Conservation (phyloP, 2,888 invertebrate species). For the Leptura quadrifasciata region DNA sequence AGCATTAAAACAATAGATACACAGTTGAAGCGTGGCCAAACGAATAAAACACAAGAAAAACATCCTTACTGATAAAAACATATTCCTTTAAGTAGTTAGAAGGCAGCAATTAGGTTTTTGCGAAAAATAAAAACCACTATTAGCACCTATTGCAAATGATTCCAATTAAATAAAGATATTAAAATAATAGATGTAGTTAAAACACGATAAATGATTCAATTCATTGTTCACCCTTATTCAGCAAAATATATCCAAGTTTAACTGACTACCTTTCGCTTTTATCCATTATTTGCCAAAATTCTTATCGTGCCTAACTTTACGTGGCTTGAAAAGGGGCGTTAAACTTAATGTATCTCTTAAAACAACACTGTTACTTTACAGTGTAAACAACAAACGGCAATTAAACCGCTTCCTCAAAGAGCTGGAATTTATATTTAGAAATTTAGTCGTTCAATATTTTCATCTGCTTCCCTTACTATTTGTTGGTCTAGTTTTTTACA, state of each 20-base stretch:
- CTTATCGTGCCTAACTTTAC: conserved; percentile 25
- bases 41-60: background rate
- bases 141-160: conserved; percentile 5
- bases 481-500: conserved; percentile 33
- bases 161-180: conserved; percentile 14
- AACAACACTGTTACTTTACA: conserved; percentile 55
- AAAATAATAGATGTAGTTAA: conserved; percentile 17
- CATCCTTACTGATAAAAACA: background rate
- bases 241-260: conserved; percentile 25
- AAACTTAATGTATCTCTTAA: conserved; percentile 50
- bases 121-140: background rate
- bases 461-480: conserved; percentile 50
- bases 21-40: no score
- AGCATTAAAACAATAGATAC: no score
- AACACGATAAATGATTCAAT: conserved; percentile 9
- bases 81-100: background rate
- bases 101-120: background rate
- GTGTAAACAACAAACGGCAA: conserved; percentile 57
- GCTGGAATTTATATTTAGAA: conserved; percentile 55
- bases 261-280: conserved; percentile 36
- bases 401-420: conserved; percentile 56
- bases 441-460: conserved; percentile 46
- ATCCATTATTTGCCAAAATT: conserved; percentile 39
- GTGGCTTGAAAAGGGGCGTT: conserved; percentile 33
- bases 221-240: conserved; percentile 13